Base-by-base conservation (phyloP, 1,140 invertebrate species). In the Orussus abietinus region DNA sequence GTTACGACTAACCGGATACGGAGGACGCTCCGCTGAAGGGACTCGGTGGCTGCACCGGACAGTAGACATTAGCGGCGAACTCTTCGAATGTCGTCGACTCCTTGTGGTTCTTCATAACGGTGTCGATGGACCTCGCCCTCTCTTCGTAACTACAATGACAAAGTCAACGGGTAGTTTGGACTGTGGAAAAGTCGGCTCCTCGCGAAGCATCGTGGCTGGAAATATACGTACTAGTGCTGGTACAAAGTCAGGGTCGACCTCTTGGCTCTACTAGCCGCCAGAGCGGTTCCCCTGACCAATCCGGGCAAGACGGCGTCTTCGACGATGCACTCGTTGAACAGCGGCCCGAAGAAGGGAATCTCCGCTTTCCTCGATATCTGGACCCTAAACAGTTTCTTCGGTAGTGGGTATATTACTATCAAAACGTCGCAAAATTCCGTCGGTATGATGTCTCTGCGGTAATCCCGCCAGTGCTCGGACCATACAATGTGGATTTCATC, bases 401-500 rank as follows among this genome's bases (percentile, higher is more conserved):
- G 78, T 48, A 96, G 72, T 5, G 92, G 96, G 78, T 99, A 98
- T 54, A 99, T 91, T 6, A 92, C 91, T 63, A 99, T 96, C 5
- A 99, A 79, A 33, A 98, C 91, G 76, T 99, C 96, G 66, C 96
- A 98, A 77, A 99, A 99, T 76, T 99, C 94, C 10, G 96, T 99
- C 14, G 96, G 93, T 66, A 99, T 89, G 46, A 98, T 97, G 55
- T 95, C 94, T 25, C 96, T 79, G 41, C 95, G 81, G 76, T 99
- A 99, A 62, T 96, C 92, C 37, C 94, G 78, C 65, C 78, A 82
- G 69, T 99, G 94, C 67, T 99, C 96, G 13, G 93, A 97, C 96
- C 96, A 99, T 10, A 99, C 93, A 45, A 99, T 96, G 62, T 99
- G 96, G 21, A 99, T 92, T 75, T 99, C 96, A 74, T 99, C 96